These are phyloP conservation scores for Sturnira hondurensis DNA, from an alignment of 2,113 vertebrate genomes.

Conservation along the genomic window DNA sequence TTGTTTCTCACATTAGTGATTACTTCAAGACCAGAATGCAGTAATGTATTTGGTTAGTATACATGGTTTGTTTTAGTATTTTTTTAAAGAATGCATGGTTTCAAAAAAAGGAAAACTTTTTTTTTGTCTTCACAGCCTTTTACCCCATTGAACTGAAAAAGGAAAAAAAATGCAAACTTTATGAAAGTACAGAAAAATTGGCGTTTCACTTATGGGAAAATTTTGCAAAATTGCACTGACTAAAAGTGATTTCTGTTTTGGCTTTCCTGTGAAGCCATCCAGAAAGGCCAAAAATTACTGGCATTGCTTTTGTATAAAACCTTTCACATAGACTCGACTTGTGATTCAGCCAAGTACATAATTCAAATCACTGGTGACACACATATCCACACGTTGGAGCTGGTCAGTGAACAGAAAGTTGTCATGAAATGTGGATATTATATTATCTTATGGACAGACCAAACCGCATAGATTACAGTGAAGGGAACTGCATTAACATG, in stretches of 20 bases:
- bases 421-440: neutral
- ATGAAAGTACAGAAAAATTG: slow-evolving; percentile 48
- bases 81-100: slow-evolving; percentile 40
- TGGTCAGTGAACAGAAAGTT: slow-evolving; percentile 23
- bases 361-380: slow-evolving; percentile 60
- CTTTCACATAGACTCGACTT: slow-evolving; percentile 56
- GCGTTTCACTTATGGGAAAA: slow-evolving; percentile 60
- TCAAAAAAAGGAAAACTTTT: neutral
- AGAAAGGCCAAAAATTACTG: slow-evolving; percentile 58
- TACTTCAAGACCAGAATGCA: slow-evolving; percentile 13
- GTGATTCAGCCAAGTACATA: slow-evolving; percentile 59
- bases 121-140: neutral
- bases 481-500: slow-evolving; percentile 52
- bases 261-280: slow-evolving; percentile 57
- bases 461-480: slow-evolving; percentile 17
- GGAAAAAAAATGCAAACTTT: neutral
- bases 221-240: slow-evolving; percentile 20
- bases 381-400: neutral
- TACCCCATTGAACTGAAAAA: slow-evolving; percentile 41
- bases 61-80: slow-evolving; percentile 41
- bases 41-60: neutral
- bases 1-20: neutral
- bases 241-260: slow-evolving; percentile 67
- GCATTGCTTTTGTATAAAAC: slow-evolving; percentile 61
- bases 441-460: neutral